These are phyloP conservation scores for Pseudomugil gertrudae DNA, from an alignment of 2,797 vertebrate genomes.

Conservation along the genomic window DNA sequence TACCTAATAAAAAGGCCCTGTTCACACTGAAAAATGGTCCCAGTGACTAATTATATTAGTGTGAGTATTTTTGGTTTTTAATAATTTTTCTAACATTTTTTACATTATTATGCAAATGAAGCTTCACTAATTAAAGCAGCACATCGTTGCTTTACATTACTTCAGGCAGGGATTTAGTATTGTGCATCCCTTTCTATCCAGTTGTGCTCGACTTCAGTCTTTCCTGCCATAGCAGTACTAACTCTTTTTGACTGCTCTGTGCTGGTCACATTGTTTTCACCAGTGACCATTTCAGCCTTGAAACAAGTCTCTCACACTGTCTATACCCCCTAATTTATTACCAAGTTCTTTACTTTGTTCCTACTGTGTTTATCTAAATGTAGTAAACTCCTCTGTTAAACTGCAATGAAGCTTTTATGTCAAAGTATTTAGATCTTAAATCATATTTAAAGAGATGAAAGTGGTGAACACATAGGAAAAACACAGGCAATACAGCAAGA, in stretches of 20 bases:
- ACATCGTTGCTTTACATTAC: neutral
- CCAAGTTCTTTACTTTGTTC: neutral
- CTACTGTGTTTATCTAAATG: neutral
- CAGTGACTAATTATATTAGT: neutral
- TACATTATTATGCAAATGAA: neutral
- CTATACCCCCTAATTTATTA: neutral
- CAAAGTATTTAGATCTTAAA: neutral
- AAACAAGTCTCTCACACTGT: neutral
- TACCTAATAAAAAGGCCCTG: neutral
- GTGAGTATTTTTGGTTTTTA: neutral
- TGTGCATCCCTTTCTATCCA: neutral
- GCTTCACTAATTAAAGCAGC: neutral
- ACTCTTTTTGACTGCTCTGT: neutral
- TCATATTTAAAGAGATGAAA: neutral
- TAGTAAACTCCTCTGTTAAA: neutral
- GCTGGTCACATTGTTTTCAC: neutral
- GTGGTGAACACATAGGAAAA: neutral
- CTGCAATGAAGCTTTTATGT: neutral
- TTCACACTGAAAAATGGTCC: neutral
- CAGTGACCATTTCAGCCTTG: slow-evolving; percentile 3
- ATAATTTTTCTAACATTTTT: neutral
- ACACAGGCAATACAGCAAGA: neutral
- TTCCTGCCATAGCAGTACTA: neutral
- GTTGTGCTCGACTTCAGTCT: neutral
- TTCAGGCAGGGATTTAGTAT: neutral